A percentile compares a stretch with the other conserved stretches of the same genome.
Evolutionary conservation across 2,888 invertebrate genomes (phyloP).

Genomic region (Drosophila basisetae): DNA sequence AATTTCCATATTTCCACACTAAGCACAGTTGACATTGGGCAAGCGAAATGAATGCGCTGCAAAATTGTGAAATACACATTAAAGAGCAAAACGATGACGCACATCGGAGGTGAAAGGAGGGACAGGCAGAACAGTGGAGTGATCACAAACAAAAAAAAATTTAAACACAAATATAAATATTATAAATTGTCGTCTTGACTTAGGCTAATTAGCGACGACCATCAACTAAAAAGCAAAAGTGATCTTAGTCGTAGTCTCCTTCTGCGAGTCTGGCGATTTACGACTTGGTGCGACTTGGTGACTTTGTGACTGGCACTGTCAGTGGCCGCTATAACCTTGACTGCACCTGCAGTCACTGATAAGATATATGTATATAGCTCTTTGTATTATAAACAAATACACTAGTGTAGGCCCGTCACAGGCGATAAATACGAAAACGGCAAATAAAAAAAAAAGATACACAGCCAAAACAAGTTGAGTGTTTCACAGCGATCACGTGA

Average conservation of each 20-base stretch:
- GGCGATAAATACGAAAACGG: slow-evolving; percentile 5
- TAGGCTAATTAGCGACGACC: slow-evolving; percentile 13
- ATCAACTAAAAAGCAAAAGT: slow-evolving; percentile 30
- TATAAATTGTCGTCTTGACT: slow-evolving; percentile 36
- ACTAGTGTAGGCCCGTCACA: slow-evolving; percentile 20
- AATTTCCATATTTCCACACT: slow-evolving; percentile 57
- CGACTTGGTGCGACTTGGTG: not conserved
- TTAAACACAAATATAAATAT: slow-evolving; percentile 38
- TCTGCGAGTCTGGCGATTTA: slow-evolving; percentile 1
- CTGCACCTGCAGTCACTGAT: slow-evolving; percentile 54
- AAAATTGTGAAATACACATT: slow-evolving; percentile 43
- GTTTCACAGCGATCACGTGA: slow-evolving; percentile 45
- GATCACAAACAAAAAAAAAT: not conserved
- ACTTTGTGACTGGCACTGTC: slow-evolving; percentile 6
- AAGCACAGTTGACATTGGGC: slow-evolving; percentile 40
- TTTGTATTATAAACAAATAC: slow-evolving; percentile 16
- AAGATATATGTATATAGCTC: slow-evolving; percentile 45
- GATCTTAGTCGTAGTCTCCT: not conserved
- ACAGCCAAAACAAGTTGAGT: slow-evolving; percentile 6
- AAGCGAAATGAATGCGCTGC: slow-evolving; percentile 35
- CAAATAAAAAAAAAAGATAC: too few relatives aligned
- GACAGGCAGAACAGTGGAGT: not conserved
- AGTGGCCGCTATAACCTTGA: slow-evolving; percentile 48
- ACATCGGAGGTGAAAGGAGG: slow-evolving; percentile 2
- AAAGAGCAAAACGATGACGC: slow-evolving; percentile 51